These are phyloP conservation scores for Pimephales promelas DNA, from an alignment of 2,113 vertebrate genomes.

Conservation along the genomic window DNA sequence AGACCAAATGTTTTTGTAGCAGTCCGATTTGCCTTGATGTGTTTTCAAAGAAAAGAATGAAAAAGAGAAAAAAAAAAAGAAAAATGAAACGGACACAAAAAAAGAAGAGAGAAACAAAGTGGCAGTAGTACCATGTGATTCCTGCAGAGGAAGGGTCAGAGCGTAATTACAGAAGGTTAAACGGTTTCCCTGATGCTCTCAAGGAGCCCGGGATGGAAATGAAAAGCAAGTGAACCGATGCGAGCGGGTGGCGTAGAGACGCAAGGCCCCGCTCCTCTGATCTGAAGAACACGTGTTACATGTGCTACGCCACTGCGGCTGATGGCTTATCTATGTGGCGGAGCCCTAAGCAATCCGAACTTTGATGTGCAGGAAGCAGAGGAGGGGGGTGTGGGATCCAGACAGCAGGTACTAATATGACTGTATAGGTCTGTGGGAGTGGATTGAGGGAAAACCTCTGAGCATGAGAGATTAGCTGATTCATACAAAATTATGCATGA, in stretches of 20 bases:
- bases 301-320: slow-evolving; percentile 40
- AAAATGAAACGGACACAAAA: slow-evolving; percentile 51
- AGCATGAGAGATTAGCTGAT: slow-evolving; percentile 22
- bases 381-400: not conserved
- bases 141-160: slow-evolving; percentile 64
- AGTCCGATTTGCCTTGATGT: slow-evolving; percentile 63
- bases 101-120: slow-evolving; percentile 52
- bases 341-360: slow-evolving; percentile 57
- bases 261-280: slow-evolving; percentile 49
- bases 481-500: slow-evolving; percentile 22
- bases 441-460: slow-evolving; percentile 3
- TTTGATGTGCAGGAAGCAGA: slow-evolving; percentile 54
- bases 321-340: slow-evolving; percentile 56
- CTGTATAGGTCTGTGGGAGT: slow-evolving; percentile 19
- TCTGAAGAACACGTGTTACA: slow-evolving; percentile 50
- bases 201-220: slow-evolving; percentile 63
- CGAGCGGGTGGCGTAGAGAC: slow-evolving; percentile 51
- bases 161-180: slow-evolving; percentile 75
- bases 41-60: slow-evolving; percentile 65
- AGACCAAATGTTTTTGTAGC: slow-evolving; percentile 63
- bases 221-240: slow-evolving; percentile 53
- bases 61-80: slow-evolving; percentile 39
- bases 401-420: not conserved
- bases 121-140: slow-evolving; percentile 57
- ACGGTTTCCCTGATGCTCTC: slow-evolving; percentile 63